Evolutionary conservation across 2,113 vertebrate genomes (phyloP).

Genomic region (Alouatta palliata): DNA sequence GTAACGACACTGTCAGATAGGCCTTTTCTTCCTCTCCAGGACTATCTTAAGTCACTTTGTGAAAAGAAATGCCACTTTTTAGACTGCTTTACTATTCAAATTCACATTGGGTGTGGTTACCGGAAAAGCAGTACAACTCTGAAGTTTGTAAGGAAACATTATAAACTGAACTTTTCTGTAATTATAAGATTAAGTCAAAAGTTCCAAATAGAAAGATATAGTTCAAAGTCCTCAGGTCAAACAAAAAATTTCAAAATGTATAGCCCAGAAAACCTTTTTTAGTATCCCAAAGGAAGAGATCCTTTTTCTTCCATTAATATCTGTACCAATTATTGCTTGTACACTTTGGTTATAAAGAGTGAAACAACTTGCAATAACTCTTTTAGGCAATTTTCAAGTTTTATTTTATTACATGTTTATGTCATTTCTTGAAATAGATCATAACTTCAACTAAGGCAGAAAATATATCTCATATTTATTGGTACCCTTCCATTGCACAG

Average conservation of each 20-base stretch:
- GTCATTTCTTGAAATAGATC: not conserved
- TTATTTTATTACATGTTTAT: not conserved
- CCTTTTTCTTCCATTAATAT: not conserved
- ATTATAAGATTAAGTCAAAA: not conserved
- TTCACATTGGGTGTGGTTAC: not conserved
- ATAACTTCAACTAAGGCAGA: not conserved
- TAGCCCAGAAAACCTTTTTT: not conserved
- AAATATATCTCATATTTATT: not conserved
- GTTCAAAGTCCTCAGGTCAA: not conserved
- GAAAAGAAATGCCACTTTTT: conserved; percentile 31
- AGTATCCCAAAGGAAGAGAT: not conserved
- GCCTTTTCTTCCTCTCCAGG: not conserved
- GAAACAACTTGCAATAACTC: not conserved
- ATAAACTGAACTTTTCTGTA: not conserved
- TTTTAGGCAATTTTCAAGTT: not conserved
- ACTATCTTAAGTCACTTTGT: not conserved
- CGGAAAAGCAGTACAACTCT: not conserved
- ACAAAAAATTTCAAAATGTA: conserved; percentile 10
- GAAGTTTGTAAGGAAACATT: not conserved
- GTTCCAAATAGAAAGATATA: not conserved
- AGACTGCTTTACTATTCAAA: not conserved
- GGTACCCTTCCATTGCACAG: not conserved
- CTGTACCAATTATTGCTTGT: not conserved
- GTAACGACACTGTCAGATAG: conserved; percentile 4
- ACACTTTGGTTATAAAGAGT: not conserved